Conservation (phyloP, 2,797 vertebrate species). For the Macroramphosus scolopax region DNA sequence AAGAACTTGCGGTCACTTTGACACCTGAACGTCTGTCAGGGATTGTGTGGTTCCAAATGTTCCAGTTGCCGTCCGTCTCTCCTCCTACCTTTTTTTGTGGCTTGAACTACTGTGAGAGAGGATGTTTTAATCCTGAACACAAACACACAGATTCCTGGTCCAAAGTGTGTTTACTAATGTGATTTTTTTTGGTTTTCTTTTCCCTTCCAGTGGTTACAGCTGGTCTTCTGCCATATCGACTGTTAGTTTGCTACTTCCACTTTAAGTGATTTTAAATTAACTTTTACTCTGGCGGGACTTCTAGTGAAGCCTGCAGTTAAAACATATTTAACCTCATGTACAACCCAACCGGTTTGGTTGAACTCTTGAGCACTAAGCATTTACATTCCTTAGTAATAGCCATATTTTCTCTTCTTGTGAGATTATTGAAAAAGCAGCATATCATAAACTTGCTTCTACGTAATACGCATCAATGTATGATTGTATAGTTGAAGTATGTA, state of each 20-base stretch:
- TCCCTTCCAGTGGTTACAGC: conserved; percentile 7
- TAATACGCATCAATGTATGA: conserved; percentile 58
- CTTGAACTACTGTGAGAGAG: not conserved
- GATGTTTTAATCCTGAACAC: too few species aligned
- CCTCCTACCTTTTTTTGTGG: not conserved
- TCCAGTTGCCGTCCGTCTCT: not conserved
- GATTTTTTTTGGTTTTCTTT: too few species aligned
- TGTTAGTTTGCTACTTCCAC: conserved; percentile 34
- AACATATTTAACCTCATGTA: conserved; percentile 30
- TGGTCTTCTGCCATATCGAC: conserved; percentile 32
- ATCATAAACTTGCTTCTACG: conserved; percentile 35
- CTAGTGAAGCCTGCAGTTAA: too few species aligned
- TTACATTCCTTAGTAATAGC: conserved; percentile 53
- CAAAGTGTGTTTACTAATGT: conserved; percentile 9
- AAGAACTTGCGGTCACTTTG: too few species aligned
- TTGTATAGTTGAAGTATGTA: conserved; percentile 51
- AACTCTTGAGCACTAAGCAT: too few species aligned
- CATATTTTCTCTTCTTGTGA: conserved; percentile 34
- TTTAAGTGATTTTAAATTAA: conserved; percentile 44
- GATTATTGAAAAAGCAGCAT: too few species aligned
- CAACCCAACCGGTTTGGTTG: too few species aligned
- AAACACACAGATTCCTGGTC: not conserved
- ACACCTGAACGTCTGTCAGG: conserved; percentile 15
- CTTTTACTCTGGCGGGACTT: too few species aligned
- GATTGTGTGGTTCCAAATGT: conserved; percentile 10